Base-by-base conservation (phyloP, 2,888 invertebrate genomes). In the Rutpela maculata region DNA sequence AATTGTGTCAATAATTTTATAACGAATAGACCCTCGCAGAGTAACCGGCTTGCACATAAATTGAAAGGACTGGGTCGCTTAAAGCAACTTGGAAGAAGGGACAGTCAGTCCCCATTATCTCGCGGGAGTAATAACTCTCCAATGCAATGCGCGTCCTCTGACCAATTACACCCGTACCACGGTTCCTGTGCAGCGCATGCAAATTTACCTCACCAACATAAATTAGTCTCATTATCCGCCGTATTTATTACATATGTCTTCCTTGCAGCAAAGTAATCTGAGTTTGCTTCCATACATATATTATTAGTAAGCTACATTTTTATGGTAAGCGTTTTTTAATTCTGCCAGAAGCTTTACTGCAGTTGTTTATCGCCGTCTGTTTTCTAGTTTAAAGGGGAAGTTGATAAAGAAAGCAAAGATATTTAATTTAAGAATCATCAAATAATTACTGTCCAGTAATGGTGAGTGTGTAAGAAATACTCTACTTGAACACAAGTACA, bases 221-320 rank as follows among this genome's bases (percentile, higher is more conserved):
- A 86, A 87, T 87, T 87, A 86, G 84, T 82, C 87, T 87, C 87
- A 87, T 87, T 87, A 87, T 85, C 77, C 77, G 76, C 76, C 71
- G 82, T 86, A 87, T 87, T 87, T 87, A 86, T 86, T 87, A 84
- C 86, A 78, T 83, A 83, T 84, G 75, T 77, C 73, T 62, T 66
- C 43, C 57, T 22, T 67, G 35, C 31, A 17, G 72, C 55, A 50
- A 55, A 18, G 31, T 55, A 71, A 15, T 62, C 19, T 26, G 38
- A 62, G 62, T 63, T 22, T 50, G n/a, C 18, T 63, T 63, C 19
- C 55, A 63, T 55, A 38, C 63, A 26, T 26, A n/a, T 62, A 63
- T 72, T 63, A 72, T 63, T 72, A 26, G 62, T 50, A 50, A 22
- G 50, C 17, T 19, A 50, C 50, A 43, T 62, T 72, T 63, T 70